Evolutionary conservation across 2,888 invertebrate species (phyloP), one percentile per base, ranked within the genome.

Genomic region (Macaria liturata): DNA sequence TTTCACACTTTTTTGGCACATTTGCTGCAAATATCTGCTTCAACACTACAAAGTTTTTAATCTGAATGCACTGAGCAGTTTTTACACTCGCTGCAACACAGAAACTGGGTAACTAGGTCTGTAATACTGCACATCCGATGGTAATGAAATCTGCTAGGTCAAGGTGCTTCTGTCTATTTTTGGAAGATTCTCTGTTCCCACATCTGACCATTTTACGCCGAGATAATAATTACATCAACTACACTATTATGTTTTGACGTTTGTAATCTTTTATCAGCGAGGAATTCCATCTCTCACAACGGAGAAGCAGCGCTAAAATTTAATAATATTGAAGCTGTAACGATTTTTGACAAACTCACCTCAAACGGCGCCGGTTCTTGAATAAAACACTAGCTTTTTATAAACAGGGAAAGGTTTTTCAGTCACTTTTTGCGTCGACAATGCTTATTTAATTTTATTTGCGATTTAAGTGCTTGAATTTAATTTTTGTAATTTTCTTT

Each of bases 111-210:
- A 77, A 73, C 73, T 76, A 70, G 76, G 71, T 78, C 74, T 81
- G 65, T 74, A 77, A 81, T 81, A 71, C 67, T 56, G 61, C 59
- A 32, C 49, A 40, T 43, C 37, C 46, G 42, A 45, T 67, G 65
- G 47, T 80, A 80, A 81, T 81, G 77, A 74, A 64, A 66, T 58
- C 34, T 67, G 75, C 69, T 77, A 81, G 88, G 87, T 87, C 88
- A 87, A 87, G 86, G 85, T 45, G 52, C 44, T 56, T 52, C 52
- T 57, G 67, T 76, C 75, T 80, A 83, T 83, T 86, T 81, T 72
- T 71, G 69, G 60, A 60, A 44, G 39, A 42, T 42, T 40, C 39
- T 37, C 7, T 30, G 49, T 49, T 52, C 9, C 56, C 50, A 57
- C 7, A 44, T 46, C 6, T 34, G 31, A 45, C 4, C 31, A 45